Conservation (phyloP, 2,113 vertebrate species). For the Rhinopithecus roxellana region DNA sequence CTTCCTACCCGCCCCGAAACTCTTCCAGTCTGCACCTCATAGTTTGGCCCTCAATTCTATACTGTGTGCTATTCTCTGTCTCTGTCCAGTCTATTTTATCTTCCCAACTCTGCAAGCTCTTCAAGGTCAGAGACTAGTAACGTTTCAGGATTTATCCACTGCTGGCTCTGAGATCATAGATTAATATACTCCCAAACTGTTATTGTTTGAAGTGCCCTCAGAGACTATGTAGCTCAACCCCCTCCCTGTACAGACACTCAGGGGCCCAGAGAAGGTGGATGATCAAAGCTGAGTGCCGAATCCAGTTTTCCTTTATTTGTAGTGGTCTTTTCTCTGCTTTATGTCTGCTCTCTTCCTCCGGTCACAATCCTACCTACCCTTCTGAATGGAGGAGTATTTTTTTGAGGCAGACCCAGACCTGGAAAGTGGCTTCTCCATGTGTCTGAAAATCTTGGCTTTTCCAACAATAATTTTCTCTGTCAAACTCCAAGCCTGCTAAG, state of each 20-base stretch:
- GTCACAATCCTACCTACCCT: neutral
- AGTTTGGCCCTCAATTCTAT: neutral
- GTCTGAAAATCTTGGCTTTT: neutral
- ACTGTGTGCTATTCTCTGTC: neutral
- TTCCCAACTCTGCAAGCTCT: neutral
- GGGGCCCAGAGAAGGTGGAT: neutral
- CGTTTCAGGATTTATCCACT: neutral
- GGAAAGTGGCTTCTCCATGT: neutral
- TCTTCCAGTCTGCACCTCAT: neutral
- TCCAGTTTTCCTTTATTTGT: neutral
- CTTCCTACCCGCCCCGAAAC: fast-evolving
- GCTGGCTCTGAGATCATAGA: neutral
- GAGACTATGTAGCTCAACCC: neutral
- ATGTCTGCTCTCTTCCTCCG: neutral
- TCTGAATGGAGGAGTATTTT: neutral
- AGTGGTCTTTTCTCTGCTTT: neutral
- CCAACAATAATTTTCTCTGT: neutral
- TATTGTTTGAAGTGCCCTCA: neutral
- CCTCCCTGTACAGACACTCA: neutral
- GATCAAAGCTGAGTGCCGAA: neutral
- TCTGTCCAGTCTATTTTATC: neutral
- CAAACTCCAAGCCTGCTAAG: neutral
- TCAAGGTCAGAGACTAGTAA: neutral
- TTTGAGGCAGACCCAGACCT: neutral
- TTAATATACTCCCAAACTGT: neutral